Evolutionary conservation across 1,140 invertebrate species (phyloP).

Genomic region (Cylas formicarius): DNA sequence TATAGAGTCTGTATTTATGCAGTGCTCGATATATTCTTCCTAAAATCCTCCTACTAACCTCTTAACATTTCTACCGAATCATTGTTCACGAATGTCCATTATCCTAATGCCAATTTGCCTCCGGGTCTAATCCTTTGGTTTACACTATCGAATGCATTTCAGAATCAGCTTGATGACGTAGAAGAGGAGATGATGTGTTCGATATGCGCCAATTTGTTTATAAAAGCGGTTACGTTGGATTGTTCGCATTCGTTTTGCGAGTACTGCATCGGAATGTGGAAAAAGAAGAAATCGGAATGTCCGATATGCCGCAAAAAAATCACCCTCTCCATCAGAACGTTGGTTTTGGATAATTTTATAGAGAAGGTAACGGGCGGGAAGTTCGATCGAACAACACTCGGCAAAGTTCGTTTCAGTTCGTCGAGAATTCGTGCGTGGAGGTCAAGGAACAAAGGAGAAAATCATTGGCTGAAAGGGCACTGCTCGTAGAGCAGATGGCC

Average conservation of each 20-base stretch:
- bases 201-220: constrained; percentile 72
- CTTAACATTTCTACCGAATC: background rate
- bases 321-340: constrained; percentile 20
- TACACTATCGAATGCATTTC: background rate
- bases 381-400: background rate
- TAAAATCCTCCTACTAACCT: no score
- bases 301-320: constrained; percentile 57
- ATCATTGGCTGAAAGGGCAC: constrained; percentile 18
- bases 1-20: no score
- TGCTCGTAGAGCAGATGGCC: constrained; percentile 10
- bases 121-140: background rate
- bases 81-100: background rate
- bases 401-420: constrained; percentile 8
- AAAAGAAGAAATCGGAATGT: constrained; percentile 62
- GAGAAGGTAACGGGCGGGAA: constrained; percentile 18
- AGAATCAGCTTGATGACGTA: constrained; percentile 17
- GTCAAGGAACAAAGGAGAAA: constrained; percentile 35
- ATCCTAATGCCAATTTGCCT: background rate
- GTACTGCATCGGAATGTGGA: constrained; percentile 66
- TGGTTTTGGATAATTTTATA: constrained; percentile 35
- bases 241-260: constrained; percentile 75
- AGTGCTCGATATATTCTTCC: no score
- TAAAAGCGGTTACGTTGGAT: constrained; percentile 60
- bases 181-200: constrained; percentile 61
- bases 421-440: constrained; percentile 14